phyloP scores from a whole-genome alignment of 64 coral and sea anemone species.

The Stichodactyla helianthus region DNA sequence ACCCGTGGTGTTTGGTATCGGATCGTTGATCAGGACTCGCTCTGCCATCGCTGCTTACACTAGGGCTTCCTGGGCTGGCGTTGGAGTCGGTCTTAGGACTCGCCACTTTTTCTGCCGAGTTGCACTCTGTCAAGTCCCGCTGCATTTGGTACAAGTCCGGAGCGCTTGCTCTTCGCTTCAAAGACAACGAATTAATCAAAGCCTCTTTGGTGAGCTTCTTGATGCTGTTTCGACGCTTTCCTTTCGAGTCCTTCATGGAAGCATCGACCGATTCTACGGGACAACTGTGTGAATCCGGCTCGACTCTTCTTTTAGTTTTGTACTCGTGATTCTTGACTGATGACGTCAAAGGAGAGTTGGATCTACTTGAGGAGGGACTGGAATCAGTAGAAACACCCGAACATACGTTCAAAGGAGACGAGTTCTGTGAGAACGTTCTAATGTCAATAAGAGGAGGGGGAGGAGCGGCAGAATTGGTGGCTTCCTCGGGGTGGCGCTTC shows the following conservation, averaged over 20 bases:
- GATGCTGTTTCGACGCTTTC: conserved; percentile 65
- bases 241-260: neutral
- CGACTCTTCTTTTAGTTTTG: neutral
- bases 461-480: neutral
- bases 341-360: neutral
- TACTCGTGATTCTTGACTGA: conserved; percentile 12
- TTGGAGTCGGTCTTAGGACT: neutral
- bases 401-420: neutral
- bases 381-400: neutral
- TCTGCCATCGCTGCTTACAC: neutral
- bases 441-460: conserved; percentile 3
- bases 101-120: neutral
- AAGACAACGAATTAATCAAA: conserved; percentile 69
- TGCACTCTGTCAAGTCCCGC: neutral
- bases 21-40: neutral
- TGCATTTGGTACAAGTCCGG: conserved; percentile 48
- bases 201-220: conserved; percentile 86
- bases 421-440: neutral
- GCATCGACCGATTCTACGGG: neutral
- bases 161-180: conserved; percentile 68
- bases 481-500: neutral
- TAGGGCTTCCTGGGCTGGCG: neutral
- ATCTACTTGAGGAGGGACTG: neutral
- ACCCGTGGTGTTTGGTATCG: conserved; percentile 6
- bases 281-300: neutral